phyloP scores from a whole-genome alignment of 2,888 invertebrate genomes.

The Trichopoda pennipes region DNA sequence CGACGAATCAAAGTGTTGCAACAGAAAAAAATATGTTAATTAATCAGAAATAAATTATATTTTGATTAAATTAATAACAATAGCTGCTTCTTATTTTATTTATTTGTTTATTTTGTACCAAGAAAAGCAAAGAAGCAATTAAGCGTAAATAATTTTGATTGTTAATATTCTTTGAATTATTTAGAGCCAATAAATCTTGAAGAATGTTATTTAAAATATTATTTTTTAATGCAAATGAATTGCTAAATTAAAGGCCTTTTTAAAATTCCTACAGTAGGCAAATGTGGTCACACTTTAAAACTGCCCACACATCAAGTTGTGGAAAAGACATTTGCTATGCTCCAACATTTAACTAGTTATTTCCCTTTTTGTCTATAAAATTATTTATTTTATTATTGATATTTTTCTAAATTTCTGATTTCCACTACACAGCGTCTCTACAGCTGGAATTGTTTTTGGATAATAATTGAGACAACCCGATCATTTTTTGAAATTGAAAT shows the following conservation, averaged over 20 bases:
- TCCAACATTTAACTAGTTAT: no score
- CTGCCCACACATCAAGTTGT: no score
- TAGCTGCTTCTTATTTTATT: not conserved
- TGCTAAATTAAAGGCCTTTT: not conserved
- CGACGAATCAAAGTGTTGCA: slow-evolving; percentile 13
- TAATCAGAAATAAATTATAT: not conserved
- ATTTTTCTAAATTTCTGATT: no score
- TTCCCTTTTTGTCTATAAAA: no score
- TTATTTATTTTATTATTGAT: no score
- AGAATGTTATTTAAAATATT: not conserved
- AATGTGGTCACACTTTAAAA: no score
- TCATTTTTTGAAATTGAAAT: no score
- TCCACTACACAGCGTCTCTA: no score
- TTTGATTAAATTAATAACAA: not conserved
- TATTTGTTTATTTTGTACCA: not conserved
- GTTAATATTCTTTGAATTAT: not conserved
- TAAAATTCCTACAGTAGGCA: no score
- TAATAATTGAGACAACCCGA: no score
- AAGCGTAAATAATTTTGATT: not conserved
- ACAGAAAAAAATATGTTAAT: not conserved
- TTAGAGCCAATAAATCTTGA: not conserved
- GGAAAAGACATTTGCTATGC: no score
- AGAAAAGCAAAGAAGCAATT: not conserved
- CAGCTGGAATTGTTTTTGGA: no score
- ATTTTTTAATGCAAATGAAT: not conserved